Conservation (phyloP, 2,113 vertebrate genomes). For the Ammodytes marinus region DNA sequence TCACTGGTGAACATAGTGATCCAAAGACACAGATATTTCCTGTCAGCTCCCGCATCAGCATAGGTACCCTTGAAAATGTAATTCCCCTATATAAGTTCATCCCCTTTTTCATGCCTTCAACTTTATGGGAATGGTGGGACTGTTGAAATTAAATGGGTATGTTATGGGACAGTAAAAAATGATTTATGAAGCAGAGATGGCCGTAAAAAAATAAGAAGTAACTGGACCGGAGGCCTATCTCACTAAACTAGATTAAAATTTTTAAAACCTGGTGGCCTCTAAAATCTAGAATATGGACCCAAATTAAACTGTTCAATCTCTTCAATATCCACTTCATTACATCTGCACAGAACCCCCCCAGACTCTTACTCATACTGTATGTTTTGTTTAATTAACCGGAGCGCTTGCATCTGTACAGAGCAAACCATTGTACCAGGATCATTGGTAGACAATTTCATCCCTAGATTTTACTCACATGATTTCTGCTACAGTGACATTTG, state of each 20-base stretch:
- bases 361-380: neutral
- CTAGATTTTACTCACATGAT: neutral
- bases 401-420: no score
- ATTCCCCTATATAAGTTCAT: neutral
- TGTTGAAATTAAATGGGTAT: neutral
- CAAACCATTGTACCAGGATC: neutral
- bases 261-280: constrained; percentile 8
- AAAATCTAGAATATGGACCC: neutral
- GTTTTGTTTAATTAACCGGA: neutral
- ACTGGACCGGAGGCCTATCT: constrained; percentile 16
- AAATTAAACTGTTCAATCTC: neutral
- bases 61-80: neutral
- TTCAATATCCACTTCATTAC: neutral
- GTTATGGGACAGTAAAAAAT: neutral
- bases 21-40: no score
- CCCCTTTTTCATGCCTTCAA: neutral
- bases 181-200: neutral
- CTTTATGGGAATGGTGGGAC: neutral
- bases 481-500: neutral
- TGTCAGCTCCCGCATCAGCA: no score
- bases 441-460: neutral
- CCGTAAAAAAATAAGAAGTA: neutral
- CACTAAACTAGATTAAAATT: constrained; percentile 14
- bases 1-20: neutral
- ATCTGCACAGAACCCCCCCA: neutral